These are phyloP conservation scores for Tribolium madens DNA, from an alignment of 1,140 invertebrate genomes.

Conservation along the genomic window DNA sequence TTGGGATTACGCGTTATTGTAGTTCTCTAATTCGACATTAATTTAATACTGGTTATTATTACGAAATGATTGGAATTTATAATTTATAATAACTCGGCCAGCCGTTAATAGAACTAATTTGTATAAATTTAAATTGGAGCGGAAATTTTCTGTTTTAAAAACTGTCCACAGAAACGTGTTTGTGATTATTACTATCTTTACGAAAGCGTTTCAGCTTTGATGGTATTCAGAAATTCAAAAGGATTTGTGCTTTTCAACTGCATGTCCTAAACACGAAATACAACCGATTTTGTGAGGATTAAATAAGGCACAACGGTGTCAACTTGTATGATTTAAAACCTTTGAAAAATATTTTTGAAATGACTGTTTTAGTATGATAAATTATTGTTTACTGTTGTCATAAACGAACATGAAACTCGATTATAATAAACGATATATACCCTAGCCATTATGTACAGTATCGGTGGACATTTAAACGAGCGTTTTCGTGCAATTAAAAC, in stretches of 20 bases:
- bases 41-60: constrained; percentile 30
- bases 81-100: constrained; percentile 11
- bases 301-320: background rate
- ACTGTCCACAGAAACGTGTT: background rate
- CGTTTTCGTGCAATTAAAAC: constrained; percentile 20
- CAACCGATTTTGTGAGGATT: background rate
- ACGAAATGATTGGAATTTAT: constrained; percentile 31
- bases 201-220: background rate
- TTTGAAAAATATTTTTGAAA: background rate
- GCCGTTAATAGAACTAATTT: background rate
- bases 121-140: background rate
- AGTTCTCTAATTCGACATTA: constrained; percentile 34
- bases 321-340: background rate
- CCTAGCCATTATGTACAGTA: background rate
- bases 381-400: constrained; percentile 5
- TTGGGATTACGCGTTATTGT: constrained; percentile 30
- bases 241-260: constrained; percentile 18
- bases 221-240: constrained; percentile 12
- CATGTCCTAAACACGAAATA: background rate
- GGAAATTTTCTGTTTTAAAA: background rate
- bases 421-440: constrained; percentile 4
- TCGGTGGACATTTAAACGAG: constrained; percentile 13
- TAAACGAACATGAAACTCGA: constrained; percentile 7
- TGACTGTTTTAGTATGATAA: background rate
- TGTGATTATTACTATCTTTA: background rate